Evolutionary conservation across 2,113 vertebrate genomes (phyloP).

Genomic region (Nothobranchius kuhntae): DNA sequence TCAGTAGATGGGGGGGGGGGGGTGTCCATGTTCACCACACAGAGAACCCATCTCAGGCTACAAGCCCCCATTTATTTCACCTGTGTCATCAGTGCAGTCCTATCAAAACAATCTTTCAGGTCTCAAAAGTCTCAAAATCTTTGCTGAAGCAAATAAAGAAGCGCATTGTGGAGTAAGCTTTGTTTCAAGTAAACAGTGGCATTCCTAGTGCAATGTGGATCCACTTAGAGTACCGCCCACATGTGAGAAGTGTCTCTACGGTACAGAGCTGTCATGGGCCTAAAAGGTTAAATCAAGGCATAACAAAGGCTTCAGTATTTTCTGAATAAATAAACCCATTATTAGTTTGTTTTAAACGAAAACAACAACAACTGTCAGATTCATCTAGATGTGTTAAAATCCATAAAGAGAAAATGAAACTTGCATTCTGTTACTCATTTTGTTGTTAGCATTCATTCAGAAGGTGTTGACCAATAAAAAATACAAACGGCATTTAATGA

Average conservation of each 20-base stretch:
- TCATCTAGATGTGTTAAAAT: constrained; percentile 2
- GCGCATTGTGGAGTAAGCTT: constrained; percentile 1
- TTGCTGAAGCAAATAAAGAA: constrained; percentile 13
- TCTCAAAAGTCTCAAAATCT: constrained; percentile 21
- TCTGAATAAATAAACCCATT: not conserved
- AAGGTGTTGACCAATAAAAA: not conserved
- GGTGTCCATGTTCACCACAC: constrained; percentile 9
- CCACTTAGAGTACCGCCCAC: not conserved
- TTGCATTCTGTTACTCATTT: not conserved
- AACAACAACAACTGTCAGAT: not conserved
- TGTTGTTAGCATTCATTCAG: constrained; percentile 5
- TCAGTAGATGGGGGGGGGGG: constrained; percentile 62
- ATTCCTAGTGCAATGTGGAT: not conserved
- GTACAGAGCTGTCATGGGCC: not conserved
- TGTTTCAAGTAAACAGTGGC: constrained; percentile 6
- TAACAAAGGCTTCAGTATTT: constrained; percentile 3
- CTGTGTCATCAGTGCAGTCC: constrained; percentile 34
- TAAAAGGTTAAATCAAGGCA: not conserved
- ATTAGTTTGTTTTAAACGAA: not conserved
- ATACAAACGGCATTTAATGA: not conserved
- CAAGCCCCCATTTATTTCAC: constrained; percentile 29
- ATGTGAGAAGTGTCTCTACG: not conserved
- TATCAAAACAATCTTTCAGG: constrained; percentile 2
- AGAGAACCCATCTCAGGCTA: constrained; percentile 18
- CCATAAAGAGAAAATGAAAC: constrained; percentile 25